Evolutionary conservation across 2,888 invertebrate genomes (phyloP).

Genomic region (Torymus aiolomorphi): DNA sequence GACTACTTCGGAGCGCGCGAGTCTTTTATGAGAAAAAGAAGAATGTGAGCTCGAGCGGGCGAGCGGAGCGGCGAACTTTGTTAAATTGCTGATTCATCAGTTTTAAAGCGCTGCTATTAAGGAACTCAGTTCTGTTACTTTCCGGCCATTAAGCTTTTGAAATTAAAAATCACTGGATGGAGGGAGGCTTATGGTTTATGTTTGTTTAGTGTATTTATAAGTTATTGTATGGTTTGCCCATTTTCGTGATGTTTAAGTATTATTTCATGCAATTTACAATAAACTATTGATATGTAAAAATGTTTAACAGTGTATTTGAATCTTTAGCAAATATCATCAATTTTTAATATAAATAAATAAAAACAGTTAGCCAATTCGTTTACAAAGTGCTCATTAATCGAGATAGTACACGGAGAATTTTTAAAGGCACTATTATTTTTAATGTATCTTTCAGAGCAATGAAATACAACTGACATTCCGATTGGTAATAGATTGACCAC

Average conservation of each 20-base stretch:
- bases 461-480: slow-evolving; percentile 12
- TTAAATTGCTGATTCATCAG: slow-evolving; percentile 53
- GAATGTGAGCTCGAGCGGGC: neutral
- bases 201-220: slow-evolving; percentile 9
- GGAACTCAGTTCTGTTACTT: slow-evolving; percentile 11
- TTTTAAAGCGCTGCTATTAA: slow-evolving; percentile 51
- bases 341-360: no score
- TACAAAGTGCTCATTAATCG: no score
- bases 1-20: slow-evolving; percentile 17
- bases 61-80: slow-evolving; percentile 27
- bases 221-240: neutral
- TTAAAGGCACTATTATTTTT: neutral
- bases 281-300: no score
- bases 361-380: no score
- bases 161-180: slow-evolving; percentile 36
- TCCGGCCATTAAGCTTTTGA: slow-evolving; percentile 30
- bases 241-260: neutral
- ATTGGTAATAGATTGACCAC: neutral
- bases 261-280: no score
- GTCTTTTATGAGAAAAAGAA: slow-evolving; percentile 26
- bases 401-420: neutral
- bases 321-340: no score
- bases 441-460: neutral
- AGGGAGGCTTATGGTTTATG: slow-evolving; percentile 7
- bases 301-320: no score